Percentiles rank a stretch among this genome's conserved stretches.
Conservation (phyloP, 2,113 vertebrate genomes). For the Aix galericulata region DNA sequence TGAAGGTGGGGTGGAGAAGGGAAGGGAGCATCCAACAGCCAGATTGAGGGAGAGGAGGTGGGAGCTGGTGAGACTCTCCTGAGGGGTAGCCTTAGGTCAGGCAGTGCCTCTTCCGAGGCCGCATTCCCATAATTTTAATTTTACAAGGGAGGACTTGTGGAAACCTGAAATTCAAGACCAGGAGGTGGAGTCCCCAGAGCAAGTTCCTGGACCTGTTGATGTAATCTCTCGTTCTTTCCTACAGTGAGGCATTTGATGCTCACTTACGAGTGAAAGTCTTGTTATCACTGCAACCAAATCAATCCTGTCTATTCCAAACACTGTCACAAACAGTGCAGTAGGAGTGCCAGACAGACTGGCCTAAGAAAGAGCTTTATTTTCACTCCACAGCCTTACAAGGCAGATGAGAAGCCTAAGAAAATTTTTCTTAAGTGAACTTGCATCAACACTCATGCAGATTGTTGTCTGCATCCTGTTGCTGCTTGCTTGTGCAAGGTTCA, state of each 20-base stretch:
- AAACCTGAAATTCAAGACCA: not conserved
- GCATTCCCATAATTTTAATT: not conserved
- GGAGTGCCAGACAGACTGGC: not conserved
- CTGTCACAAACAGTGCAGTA: not conserved
- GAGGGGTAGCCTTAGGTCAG: not conserved
- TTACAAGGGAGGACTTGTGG: not conserved
- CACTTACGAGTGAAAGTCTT: not conserved
- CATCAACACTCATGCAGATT: not conserved
- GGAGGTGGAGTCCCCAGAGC: not conserved
- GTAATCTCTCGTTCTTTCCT: not conserved
- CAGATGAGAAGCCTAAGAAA: not conserved
- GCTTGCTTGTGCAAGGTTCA: not conserved
- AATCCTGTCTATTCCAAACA: not conserved
- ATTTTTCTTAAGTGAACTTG: not conserved
- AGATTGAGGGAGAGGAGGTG: not conserved
- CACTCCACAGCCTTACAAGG: not conserved
- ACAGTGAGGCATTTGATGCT: not conserved
- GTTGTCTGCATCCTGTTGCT: fast-evolving
- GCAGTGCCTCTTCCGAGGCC: not conserved
- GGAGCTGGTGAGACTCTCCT: not conserved
- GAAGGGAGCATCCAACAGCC: not conserved
- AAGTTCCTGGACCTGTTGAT: not conserved
- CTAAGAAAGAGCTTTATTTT: not conserved
- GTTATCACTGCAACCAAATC: not conserved
- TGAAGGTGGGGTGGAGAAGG: not conserved